Percentiles rank a stretch among this genome's conserved stretches.
These are phyloP conservation scores for Enteromius fasciolatus DNA, from an alignment of 2,797 vertebrate genomes.

Conservation along the genomic window DNA sequence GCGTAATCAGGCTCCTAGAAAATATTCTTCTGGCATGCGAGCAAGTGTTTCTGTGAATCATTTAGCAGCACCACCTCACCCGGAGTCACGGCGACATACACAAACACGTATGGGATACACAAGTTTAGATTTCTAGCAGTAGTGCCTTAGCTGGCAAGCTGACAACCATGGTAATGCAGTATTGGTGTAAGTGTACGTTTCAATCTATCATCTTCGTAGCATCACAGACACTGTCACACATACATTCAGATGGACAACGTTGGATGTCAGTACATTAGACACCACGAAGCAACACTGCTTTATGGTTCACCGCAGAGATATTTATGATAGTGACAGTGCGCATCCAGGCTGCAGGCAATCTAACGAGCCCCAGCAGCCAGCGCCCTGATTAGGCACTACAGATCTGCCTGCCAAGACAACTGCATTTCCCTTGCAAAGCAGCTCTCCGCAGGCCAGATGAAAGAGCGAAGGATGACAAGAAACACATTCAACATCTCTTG, in stretches of 20 bases:
- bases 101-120: not conserved
- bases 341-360: conserved; percentile 66
- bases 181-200: not conserved
- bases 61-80: conserved; percentile 40
- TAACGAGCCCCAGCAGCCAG: conserved; percentile 67
- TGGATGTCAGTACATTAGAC: not conserved
- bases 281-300: conserved; percentile 2
- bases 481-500: conserved; percentile 68
- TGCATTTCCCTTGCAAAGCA: conserved; percentile 76
- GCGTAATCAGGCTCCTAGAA: conserved; percentile 50
- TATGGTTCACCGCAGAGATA: conserved; percentile 56
- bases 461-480: conserved; percentile 72
- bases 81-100: conserved; percentile 24
- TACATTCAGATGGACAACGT: not conserved
- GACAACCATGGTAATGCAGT: too few relatives aligned
- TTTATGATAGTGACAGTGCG: conserved; percentile 70
- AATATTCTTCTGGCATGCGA: conserved; percentile 53
- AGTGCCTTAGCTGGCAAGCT: not conserved
- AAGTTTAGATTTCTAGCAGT: not conserved
- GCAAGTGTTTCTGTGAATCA: conserved; percentile 49
- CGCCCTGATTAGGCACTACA: conserved; percentile 76
- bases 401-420: conserved; percentile 74
- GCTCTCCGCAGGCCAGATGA: conserved; percentile 71
- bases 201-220: not conserved
- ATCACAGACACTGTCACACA: not conserved